Evolutionary conservation across 2,888 invertebrate genomes (phyloP).

Genomic region (Andrena chrysosceles): DNA sequence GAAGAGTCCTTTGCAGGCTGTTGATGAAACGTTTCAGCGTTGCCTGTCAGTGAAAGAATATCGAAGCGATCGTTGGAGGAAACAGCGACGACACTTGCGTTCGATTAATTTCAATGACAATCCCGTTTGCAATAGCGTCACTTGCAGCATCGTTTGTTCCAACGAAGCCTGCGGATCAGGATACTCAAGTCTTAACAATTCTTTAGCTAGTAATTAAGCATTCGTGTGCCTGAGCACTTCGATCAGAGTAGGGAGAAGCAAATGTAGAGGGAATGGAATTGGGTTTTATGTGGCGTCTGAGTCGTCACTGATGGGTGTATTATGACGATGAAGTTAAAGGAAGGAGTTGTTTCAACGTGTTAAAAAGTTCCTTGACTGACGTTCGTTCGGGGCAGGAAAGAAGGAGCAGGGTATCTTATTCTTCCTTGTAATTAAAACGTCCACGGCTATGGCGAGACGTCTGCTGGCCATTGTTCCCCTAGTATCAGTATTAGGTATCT

Average conservation of each 20-base stretch:
- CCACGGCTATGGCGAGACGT: conserved; percentile 22
- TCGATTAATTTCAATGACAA: not conserved
- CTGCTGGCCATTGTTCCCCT: not conserved
- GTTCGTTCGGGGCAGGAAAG: conserved; percentile 10
- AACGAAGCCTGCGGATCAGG: not conserved
- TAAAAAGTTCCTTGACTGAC: conserved; percentile 39
- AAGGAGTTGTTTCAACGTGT: conserved; percentile 16
- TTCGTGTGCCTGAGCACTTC: not conserved
- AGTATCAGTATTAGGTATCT: conserved; percentile 4
- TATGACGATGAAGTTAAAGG: too few relatives aligned
- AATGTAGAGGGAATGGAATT: too few relatives aligned
- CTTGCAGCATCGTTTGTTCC: not conserved
- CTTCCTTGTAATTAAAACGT: conserved; percentile 6
- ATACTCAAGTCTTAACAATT: not conserved
- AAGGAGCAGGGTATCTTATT: too few relatives aligned
- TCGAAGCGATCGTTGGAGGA: not conserved
- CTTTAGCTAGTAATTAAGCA: conserved; percentile 21
- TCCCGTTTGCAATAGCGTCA: not conserved
- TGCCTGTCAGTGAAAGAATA: not conserved
- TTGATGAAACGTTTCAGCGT: not conserved
- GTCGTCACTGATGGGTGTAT: too few relatives aligned
- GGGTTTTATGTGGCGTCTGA: too few relatives aligned
- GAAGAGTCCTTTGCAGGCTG: conserved; percentile 5
- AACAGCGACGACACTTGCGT: not conserved
- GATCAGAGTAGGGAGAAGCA: too few relatives aligned